Evolutionary conservation across 2,797 vertebrate genomes (phyloP), one percentile per base, ranked within the genome.

Genomic region (Sternotherus odoratus): DNA sequence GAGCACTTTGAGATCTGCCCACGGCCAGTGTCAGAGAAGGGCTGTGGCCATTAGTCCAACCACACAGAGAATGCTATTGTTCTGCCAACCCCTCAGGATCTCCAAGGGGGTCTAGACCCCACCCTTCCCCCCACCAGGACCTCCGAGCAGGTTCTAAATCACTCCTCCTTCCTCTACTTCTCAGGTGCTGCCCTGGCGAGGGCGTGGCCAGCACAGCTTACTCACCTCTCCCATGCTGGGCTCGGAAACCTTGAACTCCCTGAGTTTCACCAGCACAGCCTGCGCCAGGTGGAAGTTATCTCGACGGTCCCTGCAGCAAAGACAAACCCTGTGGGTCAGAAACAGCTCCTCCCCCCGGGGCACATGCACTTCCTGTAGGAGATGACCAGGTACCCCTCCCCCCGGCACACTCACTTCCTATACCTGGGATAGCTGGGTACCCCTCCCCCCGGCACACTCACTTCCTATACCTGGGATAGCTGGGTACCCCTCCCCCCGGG

Each of bases 221-320:
- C 98, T 98, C 89, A 99, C 99, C 99, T 99, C 99, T 87, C 99
- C 99, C 98, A 99, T 99, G 96, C 98, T 99, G 80, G 99, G 99
- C 93, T 98, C 99, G 95, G 99, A 99, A 21, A 99, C 99, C 97
- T 99, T 99, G 94, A 99, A 99, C 92, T 98, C 99, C 19, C 98
- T 99, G 49, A 99, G 98, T 80, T 98, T 98, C 92, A 98, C 98
- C 86, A 98, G 96, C 75, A 99, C 98, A 19, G 99, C 98, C 0
- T 98, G 98, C 54, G 99, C 99, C 95, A 99, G 96, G 83, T 94
- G 97, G 24, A 96, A 97, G 1, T 98, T 99, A 86, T 99, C 99
- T 89, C 99, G 98, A 15, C 98, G 97, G 83, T 98, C 99, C 96
- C 99, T 99, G 88, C 26, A 36, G 83, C 17, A 96, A 15, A 56